Evolutionary conservation across 92 coral and sea anemone species (phyloP).

Genomic region (Muricea muricata): DNA sequence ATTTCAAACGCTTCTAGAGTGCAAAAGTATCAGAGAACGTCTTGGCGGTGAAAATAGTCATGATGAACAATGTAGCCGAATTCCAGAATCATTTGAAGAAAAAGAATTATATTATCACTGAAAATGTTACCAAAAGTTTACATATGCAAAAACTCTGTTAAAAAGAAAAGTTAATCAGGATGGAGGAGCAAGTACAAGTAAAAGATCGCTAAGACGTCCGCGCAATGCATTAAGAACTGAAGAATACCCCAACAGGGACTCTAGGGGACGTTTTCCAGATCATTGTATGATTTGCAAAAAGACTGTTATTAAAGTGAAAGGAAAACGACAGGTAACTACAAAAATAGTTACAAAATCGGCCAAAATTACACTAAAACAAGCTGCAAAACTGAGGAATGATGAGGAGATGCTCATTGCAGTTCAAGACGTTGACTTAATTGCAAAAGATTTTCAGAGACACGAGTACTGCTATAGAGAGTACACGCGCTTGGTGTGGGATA

Average conservation of each 20-base stretch:
- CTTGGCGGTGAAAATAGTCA: constrained; percentile 40
- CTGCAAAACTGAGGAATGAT: neutral
- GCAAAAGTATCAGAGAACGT: too few relatives aligned
- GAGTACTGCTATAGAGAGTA: constrained; percentile 23
- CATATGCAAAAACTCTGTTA: constrained; percentile 12
- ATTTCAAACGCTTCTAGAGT: too few relatives aligned
- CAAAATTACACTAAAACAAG: constrained; percentile 19
- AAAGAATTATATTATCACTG: neutral
- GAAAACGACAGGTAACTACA: neutral
- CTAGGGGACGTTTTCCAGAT: constrained; percentile 19
- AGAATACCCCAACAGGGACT: neutral
- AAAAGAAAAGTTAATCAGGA: constrained; percentile 10
- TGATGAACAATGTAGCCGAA: neutral
- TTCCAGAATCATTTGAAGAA: neutral
- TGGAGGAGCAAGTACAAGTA: neutral
- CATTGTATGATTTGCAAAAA: constrained; percentile 13
- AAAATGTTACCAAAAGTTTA: constrained; percentile 22
- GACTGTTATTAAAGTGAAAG: neutral
- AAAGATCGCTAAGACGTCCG: neutral
- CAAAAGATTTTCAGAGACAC: constrained; percentile 33
- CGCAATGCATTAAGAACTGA: neutral
- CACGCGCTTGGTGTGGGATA: neutral
- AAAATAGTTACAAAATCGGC: constrained; percentile 3
- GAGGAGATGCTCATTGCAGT: neutral
- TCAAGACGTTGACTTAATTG: constrained; percentile 18